Evolutionary conservation across 37 sponge, comb jelly and placozoan species (phyloP).

Genomic region (Spongilla lacustris): DNA sequence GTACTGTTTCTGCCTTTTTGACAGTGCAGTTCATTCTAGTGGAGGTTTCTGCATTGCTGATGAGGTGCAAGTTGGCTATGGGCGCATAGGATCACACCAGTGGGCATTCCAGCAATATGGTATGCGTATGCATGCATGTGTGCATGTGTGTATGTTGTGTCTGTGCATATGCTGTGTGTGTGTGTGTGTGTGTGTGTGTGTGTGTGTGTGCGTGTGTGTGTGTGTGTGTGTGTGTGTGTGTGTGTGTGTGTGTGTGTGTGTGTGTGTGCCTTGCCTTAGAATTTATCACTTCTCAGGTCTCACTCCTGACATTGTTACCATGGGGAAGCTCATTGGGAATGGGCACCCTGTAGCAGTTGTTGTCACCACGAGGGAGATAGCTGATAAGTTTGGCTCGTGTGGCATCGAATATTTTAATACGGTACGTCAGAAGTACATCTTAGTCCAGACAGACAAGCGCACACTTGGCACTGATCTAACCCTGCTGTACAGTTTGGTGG

Average conservation of each 20-base stretch:
- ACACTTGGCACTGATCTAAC: too few species aligned
- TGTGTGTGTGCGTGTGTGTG: conserved; percentile 43
- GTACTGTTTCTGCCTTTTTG: background rate
- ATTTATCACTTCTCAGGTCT: conserved; percentile 28
- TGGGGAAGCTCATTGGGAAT: conserved; percentile 90
- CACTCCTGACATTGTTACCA: conserved; percentile 86
- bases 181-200: conserved; percentile 14
- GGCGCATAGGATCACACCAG: conserved; percentile 68
- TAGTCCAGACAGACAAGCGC: too few species aligned
- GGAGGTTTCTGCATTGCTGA: conserved; percentile 93
- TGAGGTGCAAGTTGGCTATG: conserved; percentile 87
- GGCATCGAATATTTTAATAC: conserved; percentile 77
- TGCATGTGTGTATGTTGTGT: background rate
- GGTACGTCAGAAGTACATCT: conserved; percentile 38
- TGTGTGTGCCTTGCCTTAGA: too few species aligned
- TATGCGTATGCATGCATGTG: conserved; percentile 16
- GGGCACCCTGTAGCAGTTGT: conserved; percentile 86
- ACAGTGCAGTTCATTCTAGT: conserved; percentile 59
- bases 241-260: conserved; percentile 33
- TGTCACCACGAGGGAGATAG: conserved; percentile 80
- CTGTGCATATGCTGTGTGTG: background rate
- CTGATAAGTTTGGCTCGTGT: conserved; percentile 51
- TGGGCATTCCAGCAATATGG: conserved; percentile 83
- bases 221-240: conserved; percentile 45
- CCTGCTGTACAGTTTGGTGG: conserved; percentile 75